These are phyloP conservation scores for Mirza zaza DNA, from an alignment of 2,113 vertebrate species.

Conservation along the genomic window DNA sequence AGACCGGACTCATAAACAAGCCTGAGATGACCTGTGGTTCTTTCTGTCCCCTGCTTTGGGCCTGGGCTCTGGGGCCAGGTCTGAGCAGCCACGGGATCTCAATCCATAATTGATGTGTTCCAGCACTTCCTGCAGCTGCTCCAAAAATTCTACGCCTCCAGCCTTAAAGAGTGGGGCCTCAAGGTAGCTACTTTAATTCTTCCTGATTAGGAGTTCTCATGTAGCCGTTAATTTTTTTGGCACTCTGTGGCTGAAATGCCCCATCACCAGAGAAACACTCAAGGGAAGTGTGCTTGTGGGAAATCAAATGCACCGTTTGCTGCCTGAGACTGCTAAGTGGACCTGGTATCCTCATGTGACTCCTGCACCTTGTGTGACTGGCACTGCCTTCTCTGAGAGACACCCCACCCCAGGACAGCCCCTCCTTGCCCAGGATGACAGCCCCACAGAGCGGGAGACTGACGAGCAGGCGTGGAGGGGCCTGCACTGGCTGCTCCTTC, in stretches of 20 bases:
- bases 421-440: neutral
- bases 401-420: neutral
- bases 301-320: neutral
- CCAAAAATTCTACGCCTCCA: neutral
- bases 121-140: neutral
- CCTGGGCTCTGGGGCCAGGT: neutral
- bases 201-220: neutral
- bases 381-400: neutral
- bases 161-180: neutral
- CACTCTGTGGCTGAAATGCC: neutral
- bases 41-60: neutral
- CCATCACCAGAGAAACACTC: neutral
- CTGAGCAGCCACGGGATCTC: neutral
- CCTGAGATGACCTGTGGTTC: neutral
- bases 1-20: neutral
- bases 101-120: neutral
- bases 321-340: neutral
- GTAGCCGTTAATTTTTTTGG: neutral
- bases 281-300: neutral
- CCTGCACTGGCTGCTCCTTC: neutral
- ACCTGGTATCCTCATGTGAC: neutral
- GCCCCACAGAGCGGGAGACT: neutral
- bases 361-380: neutral
- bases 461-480: neutral
- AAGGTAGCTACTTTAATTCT: neutral